Evolutionary conservation across 2,113 vertebrate species (phyloP).

Genomic region (Tachysurus fulvidraco): DNA sequence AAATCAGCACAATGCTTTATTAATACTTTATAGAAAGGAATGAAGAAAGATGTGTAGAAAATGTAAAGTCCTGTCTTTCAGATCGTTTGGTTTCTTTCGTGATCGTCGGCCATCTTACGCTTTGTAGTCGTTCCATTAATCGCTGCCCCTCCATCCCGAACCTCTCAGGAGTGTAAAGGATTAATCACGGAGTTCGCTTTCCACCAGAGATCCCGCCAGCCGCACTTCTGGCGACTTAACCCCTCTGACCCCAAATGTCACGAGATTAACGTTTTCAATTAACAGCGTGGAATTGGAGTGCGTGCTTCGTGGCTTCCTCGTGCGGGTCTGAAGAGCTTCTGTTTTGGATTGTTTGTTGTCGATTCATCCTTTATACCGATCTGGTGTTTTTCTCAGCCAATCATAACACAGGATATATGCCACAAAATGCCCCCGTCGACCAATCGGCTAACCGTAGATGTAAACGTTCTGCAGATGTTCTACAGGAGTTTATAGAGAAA

Average conservation of each 20-base stretch:
- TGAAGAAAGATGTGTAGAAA: slow-evolving; percentile 66
- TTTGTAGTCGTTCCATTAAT: slow-evolving; percentile 92
- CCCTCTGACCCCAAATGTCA: slow-evolving; percentile 81
- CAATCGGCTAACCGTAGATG: no score
- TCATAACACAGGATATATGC: neutral
- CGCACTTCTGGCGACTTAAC: slow-evolving; percentile 85
- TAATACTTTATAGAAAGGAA: neutral
- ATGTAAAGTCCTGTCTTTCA: slow-evolving; percentile 52
- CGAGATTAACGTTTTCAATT: slow-evolving; percentile 88
- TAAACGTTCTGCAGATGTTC: no score
- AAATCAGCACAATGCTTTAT: neutral
- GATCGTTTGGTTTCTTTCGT: slow-evolving; percentile 84
- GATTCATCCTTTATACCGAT: neutral
- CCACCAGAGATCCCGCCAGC: slow-evolving; percentile 83
- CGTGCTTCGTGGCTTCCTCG: slow-evolving; percentile 62
- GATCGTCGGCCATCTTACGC: slow-evolving; percentile 83
- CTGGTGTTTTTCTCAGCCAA: neutral
- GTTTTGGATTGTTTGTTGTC: neutral
- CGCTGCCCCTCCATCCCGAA: slow-evolving; percentile 76
- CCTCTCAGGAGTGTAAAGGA: slow-evolving; percentile 86
- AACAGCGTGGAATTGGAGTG: slow-evolving; percentile 77
- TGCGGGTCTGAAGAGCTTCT: neutral
- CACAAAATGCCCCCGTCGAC: no score
- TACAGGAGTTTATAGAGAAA: no score
- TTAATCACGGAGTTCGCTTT: slow-evolving; percentile 86